Evolutionary conservation across 2,797 vertebrate genomes (phyloP).

Genomic region (Chanos chanos): DNA sequence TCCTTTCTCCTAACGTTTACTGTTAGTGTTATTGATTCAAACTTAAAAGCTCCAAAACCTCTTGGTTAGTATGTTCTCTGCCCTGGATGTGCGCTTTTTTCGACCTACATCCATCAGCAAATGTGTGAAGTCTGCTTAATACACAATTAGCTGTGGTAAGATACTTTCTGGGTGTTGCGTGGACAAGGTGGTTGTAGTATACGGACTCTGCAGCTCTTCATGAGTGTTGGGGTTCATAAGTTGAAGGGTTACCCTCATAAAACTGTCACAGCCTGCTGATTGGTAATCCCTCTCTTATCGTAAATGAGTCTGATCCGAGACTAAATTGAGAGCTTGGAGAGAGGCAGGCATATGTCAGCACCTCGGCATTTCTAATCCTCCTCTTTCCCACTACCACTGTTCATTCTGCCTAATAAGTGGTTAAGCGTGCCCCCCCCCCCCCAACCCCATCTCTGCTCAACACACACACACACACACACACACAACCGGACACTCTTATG

Average conservation of each 20-base stretch:
- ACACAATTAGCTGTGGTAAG: slow-evolving; percentile 28
- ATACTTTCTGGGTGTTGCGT: slow-evolving; percentile 33
- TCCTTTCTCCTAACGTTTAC: too few relatives aligned
- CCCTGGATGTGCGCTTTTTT: background rate
- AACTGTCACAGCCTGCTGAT: slow-evolving; percentile 72
- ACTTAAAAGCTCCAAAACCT: too few relatives aligned
- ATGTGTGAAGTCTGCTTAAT: slow-evolving; percentile 18
- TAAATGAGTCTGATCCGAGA: slow-evolving; percentile 77
- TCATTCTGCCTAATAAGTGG: slow-evolving; percentile 79
- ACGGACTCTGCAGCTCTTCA: slow-evolving; percentile 53
- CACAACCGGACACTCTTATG: background rate
- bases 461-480: slow-evolving; percentile 42
- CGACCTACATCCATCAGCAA: slow-evolving; percentile 12
- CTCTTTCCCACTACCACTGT: slow-evolving; percentile 61
- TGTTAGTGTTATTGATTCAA: too few relatives aligned
- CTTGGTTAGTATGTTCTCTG: background rate
- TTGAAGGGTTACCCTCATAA: slow-evolving; percentile 65
- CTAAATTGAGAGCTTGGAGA: slow-evolving; percentile 74
- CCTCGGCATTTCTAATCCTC: slow-evolving; percentile 78
- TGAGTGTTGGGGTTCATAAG: slow-evolving; percentile 62
- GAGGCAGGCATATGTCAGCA: slow-evolving; percentile 80
- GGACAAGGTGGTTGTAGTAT: slow-evolving; percentile 40
- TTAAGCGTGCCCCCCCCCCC: slow-evolving; percentile 74
- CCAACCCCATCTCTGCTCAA: slow-evolving; percentile 48
- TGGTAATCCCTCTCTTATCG: slow-evolving; percentile 69